Evolutionary conservation across 2,113 vertebrate species (phyloP).

Genomic region (Xenopus tropicalis): DNA sequence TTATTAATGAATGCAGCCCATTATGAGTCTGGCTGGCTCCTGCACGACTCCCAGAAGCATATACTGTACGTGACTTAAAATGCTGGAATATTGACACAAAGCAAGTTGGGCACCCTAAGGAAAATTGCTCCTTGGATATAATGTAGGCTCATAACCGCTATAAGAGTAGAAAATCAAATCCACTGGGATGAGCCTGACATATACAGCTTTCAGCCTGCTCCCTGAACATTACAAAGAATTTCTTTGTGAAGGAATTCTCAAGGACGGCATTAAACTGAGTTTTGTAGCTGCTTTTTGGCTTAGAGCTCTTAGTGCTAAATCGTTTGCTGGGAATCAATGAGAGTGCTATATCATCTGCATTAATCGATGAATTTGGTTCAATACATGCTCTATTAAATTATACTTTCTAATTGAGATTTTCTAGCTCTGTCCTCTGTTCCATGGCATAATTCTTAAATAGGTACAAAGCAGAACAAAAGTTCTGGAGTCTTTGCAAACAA

Average conservation of each 20-base stretch:
- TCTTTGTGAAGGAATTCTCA: conserved; percentile 97
- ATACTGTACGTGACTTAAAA: conserved; percentile 99
- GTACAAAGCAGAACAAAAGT: conserved; percentile 41
- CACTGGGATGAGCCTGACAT: conserved; percentile 94
- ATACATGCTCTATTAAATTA: conserved; percentile 82
- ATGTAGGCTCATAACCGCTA: conserved; percentile 99
- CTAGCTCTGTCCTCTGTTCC: conserved; percentile 57
- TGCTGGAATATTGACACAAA: conserved; percentile 99
- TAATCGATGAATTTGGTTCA: conserved; percentile 80
- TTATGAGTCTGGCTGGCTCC: conserved; percentile 99
- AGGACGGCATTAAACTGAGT: conserved; percentile 98
- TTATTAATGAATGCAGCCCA: conserved; percentile 99
- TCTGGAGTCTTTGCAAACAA: conserved; percentile 38
- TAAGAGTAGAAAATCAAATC: conserved; percentile 99
- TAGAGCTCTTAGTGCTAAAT: conserved; percentile 78
- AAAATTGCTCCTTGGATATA: conserved; percentile 99
- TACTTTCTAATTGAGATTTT: conserved; percentile 83
- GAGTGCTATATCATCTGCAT: conserved; percentile 79
- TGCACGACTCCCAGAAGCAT: conserved; percentile 94
- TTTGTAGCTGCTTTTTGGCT: conserved; percentile 89
- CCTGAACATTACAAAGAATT: conserved; percentile 96
- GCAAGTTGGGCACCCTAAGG: conserved; percentile 93
- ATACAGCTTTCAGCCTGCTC: conserved; percentile 93
- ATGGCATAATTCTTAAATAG: conserved; percentile 53
- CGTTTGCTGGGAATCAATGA: conserved; percentile 74